Evolutionary conservation across 2,797 vertebrate species (phyloP).

Genomic region (Rhodeus uyekii): DNA sequence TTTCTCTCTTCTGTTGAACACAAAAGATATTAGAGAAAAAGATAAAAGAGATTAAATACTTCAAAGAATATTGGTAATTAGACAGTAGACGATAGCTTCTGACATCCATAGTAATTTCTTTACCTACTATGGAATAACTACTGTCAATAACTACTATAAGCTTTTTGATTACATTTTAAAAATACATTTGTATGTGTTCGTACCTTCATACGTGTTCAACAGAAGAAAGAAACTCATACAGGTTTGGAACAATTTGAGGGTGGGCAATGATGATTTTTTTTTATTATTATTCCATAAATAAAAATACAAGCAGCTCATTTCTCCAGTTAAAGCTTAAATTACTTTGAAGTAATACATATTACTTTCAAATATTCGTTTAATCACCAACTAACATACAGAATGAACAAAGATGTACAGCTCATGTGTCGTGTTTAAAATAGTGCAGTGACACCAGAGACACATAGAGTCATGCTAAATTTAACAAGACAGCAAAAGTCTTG

Average conservation of each 20-base stretch:
- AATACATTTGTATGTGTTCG: too few species aligned
- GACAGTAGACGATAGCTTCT: neutral
- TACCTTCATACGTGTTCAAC: neutral
- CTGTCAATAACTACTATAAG: neutral
- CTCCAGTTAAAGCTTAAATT: neutral
- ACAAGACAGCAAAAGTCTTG: constrained; percentile 4
- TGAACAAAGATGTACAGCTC: neutral
- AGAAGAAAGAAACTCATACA: neutral
- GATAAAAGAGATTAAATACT: too few species aligned
- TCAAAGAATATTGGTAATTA: neutral
- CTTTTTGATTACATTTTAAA: neutral
- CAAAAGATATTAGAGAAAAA: too few species aligned
- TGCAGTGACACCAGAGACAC: constrained; percentile 15
- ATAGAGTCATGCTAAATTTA: constrained; percentile 18
- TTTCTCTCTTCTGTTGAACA: neutral
- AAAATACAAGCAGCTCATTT: neutral
- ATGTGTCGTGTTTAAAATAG: constrained; percentile 19
- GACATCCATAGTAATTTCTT: neutral
- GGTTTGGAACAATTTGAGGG: neutral
- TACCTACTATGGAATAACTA: neutral
- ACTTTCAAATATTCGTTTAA: neutral
- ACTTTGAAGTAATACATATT: too few species aligned
- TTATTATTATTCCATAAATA: neutral
- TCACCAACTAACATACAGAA: constrained; percentile 1
- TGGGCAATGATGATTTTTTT: too few species aligned